phyloP scores from a whole-genome alignment of 1,140 invertebrate species.

The Danaus plexippus region DNA sequence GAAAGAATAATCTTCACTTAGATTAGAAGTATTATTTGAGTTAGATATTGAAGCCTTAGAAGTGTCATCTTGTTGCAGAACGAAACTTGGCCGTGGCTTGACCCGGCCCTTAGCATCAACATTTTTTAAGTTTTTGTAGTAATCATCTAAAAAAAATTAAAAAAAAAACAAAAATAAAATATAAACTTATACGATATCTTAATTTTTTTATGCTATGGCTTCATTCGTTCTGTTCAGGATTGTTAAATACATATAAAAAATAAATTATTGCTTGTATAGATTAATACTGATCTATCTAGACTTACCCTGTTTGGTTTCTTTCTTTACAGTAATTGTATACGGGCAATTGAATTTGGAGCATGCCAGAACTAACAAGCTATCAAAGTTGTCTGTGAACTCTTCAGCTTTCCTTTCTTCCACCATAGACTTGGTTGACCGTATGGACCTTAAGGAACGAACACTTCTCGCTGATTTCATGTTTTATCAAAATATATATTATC shows the following conservation, averaged over 20 bases:
- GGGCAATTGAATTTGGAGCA: slow-evolving; percentile 28
- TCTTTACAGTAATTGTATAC: slow-evolving; percentile 21
- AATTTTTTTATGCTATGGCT: too few species aligned
- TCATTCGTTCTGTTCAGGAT: too few species aligned
- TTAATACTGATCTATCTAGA: too few species aligned
- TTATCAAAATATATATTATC: background rate
- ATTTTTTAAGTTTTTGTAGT: slow-evolving; percentile 21
- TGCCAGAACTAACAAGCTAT: slow-evolving; percentile 18
- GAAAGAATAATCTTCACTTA: background rate
- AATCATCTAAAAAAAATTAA: slow-evolving; percentile 19
- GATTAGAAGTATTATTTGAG: slow-evolving; percentile 1
- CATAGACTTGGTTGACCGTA: slow-evolving; percentile 14
- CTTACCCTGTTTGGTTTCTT: slow-evolving; percentile 17
- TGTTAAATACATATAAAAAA: too few species aligned
- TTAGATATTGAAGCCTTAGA: too few species aligned
- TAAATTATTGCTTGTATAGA: too few species aligned
- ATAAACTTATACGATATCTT: too few species aligned
- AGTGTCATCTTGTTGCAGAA: too few species aligned
- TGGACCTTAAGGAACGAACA: slow-evolving; percentile 19
- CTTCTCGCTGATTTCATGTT: slow-evolving; percentile 18
- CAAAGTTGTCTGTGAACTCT: slow-evolving; percentile 13
- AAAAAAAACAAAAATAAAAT: slow-evolving; percentile 3
- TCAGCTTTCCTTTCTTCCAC: slow-evolving; percentile 1
- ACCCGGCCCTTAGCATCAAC: slow-evolving; percentile 5
- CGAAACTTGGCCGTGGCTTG: too few species aligned